Conservation (phyloP, 2,888 invertebrate genomes). For the Clepsis dumicolana region DNA sequence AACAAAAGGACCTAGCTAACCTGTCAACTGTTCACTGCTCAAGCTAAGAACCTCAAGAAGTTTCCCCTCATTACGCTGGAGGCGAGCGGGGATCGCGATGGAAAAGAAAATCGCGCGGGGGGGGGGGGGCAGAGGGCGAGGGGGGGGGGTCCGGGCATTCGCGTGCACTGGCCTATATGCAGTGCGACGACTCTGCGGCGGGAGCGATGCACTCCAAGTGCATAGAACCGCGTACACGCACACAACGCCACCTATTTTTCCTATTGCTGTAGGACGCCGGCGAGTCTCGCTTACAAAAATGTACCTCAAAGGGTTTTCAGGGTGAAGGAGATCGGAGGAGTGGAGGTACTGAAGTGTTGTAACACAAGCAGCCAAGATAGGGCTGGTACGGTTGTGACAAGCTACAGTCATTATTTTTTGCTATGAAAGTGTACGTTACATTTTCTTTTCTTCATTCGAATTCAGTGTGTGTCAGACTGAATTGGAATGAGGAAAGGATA, state of each 20-base stretch:
- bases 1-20: not conserved
- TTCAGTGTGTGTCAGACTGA: no score
- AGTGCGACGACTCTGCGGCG: conserved; percentile 85
- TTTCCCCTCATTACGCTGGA: conserved; percentile 75
- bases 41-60: conserved; percentile 65
- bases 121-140: conserved; percentile 68
- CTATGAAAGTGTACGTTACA: not conserved
- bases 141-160: conserved; percentile 73
- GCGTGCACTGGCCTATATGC: conserved; percentile 86
- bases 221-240: conserved; percentile 80
- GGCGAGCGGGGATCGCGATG: conserved; percentile 72
- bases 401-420: not conserved
- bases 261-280: conserved; percentile 71
- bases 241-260: conserved; percentile 77
- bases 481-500: not conserved
- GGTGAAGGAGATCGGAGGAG: conserved; percentile 65
- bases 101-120: conserved; percentile 82
- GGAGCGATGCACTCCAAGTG: conserved; percentile 85
- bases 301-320: conserved; percentile 74
- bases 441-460: no score
- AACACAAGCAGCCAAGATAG: not conserved
- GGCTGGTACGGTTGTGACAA: not conserved
- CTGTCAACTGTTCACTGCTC: conserved; percentile 25
- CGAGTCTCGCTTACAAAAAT: conserved; percentile 70
- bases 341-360: conserved; percentile 26